Conservation (phyloP, 2,888 invertebrate genomes). For the Erpobdella octoculata region DNA sequence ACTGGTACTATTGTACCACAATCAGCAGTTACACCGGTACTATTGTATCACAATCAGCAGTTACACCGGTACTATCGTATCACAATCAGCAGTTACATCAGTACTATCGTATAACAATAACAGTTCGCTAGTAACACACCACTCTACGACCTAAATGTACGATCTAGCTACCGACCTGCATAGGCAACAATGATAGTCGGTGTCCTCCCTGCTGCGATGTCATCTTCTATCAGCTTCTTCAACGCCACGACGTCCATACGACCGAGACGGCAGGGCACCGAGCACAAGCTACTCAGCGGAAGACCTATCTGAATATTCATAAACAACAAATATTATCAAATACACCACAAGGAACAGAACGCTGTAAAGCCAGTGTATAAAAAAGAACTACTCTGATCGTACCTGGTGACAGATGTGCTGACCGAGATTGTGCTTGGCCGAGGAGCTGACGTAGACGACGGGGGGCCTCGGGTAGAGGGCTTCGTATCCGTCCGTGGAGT, state of each 20-base stretch:
- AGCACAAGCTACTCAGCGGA: constrained; percentile 73
- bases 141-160: not conserved
- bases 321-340: not conserved
- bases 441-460: constrained; percentile 56
- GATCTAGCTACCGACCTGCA: constrained; percentile 46
- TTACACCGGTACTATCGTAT: not conserved
- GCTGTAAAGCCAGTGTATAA: not conserved
- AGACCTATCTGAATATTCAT: constrained; percentile 65
- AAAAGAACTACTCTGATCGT: constrained; percentile 2
- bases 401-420: constrained; percentile 51
- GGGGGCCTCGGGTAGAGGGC: constrained; percentile 75
- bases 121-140: not conserved
- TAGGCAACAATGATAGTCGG: constrained; percentile 47
- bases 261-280: constrained; percentile 72
- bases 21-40: too few relatives aligned
- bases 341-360: not conserved
- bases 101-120: not conserved
- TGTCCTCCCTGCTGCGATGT: constrained; percentile 64
- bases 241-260: constrained; percentile 65
- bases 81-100: not conserved
- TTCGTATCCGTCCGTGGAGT: constrained; percentile 72
- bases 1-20: too few relatives aligned
- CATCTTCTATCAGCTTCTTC: constrained; percentile 71
- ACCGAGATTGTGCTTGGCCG: constrained; percentile 49
- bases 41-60: too few relatives aligned